phyloP scores from a whole-genome alignment of 2,113 vertebrate species.

The Xenopus laevis region DNA sequence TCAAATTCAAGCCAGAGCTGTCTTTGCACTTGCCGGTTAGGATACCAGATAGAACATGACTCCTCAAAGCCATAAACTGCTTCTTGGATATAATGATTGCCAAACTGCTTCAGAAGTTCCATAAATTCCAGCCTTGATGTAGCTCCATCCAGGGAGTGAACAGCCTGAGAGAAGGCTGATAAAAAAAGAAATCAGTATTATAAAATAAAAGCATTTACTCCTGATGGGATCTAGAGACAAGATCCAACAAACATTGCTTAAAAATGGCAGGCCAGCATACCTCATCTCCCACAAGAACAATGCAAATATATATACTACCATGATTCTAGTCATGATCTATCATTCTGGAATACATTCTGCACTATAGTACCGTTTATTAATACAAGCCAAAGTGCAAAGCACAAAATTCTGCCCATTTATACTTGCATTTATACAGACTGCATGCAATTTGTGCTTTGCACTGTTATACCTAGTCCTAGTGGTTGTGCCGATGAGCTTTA shows the following conservation, averaged over 20 bases:
- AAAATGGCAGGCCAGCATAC: too few species aligned
- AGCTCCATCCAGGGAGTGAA: slow-evolving; percentile 91
- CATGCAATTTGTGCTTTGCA: too few species aligned
- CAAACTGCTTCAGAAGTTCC: slow-evolving; percentile 89
- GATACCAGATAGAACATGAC: slow-evolving; percentile 96
- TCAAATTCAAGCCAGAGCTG: slow-evolving; percentile 98
- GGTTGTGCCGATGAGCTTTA: too few species aligned
- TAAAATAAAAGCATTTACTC: not conserved
- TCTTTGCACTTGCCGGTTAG: slow-evolving; percentile 91
- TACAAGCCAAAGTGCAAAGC: too few species aligned
- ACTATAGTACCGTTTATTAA: too few species aligned
- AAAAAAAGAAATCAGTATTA: not conserved
- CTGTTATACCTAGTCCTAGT: too few species aligned
- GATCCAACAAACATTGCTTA: not conserved
- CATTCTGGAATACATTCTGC: too few species aligned
- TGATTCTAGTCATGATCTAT: too few species aligned
- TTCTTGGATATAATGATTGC: slow-evolving; percentile 96
- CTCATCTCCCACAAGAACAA: too few species aligned
- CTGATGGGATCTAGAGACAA: not conserved
- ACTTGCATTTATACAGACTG: too few species aligned
- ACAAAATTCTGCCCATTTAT: too few species aligned
- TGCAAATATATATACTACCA: too few species aligned
- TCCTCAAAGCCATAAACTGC: slow-evolving; percentile 95
- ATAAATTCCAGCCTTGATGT: slow-evolving; percentile 86
- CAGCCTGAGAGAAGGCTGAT: slow-evolving; percentile 85